Conservation (phyloP, 2,797 vertebrate species). For the Nothura maculosa region DNA sequence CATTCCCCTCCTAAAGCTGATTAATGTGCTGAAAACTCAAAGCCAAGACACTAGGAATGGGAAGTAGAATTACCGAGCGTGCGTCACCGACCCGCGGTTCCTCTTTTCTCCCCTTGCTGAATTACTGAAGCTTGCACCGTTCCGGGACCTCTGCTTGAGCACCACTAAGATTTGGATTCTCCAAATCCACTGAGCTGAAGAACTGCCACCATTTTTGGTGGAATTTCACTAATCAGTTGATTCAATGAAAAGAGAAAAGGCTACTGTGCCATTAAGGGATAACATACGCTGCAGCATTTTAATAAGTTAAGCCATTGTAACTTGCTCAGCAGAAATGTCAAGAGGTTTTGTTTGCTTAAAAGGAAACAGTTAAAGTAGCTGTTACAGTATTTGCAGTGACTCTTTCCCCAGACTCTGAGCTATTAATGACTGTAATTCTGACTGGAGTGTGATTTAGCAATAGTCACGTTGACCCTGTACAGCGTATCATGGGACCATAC, state of each 20-base stretch:
- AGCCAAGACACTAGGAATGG: slow-evolving; percentile 49
- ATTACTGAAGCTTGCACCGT: background rate
- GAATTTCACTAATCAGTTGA: slow-evolving; percentile 17
- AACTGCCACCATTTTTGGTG: slow-evolving; percentile 11
- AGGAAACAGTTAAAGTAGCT: slow-evolving; percentile 62
- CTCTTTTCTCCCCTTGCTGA: slow-evolving; percentile 54
- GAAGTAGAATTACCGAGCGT: slow-evolving; percentile 44
- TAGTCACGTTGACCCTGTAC: slow-evolving; percentile 60
- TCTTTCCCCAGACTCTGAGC: slow-evolving; percentile 66
- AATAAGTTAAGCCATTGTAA: slow-evolving; percentile 44
- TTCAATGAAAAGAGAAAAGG: background rate
- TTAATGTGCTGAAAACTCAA: slow-evolving; percentile 57
- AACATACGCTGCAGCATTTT: slow-evolving; percentile 15
- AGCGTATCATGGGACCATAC: slow-evolving; percentile 44
- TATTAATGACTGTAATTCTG: slow-evolving; percentile 70
- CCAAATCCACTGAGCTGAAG: slow-evolving; percentile 55
- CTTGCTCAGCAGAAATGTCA: slow-evolving; percentile 54
- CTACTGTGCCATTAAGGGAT: background rate
- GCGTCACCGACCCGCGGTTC: slow-evolving; percentile 58
- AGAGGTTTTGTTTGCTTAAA: slow-evolving; percentile 63
- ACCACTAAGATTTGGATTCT: slow-evolving; percentile 27
- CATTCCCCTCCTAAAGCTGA: slow-evolving; percentile 55
- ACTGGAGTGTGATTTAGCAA: slow-evolving; percentile 70
- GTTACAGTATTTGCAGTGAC: slow-evolving; percentile 66
- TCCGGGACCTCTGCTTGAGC: background rate